Base-by-base conservation (phyloP, 2,888 invertebrate genomes). In the Acheta domesticus region DNA sequence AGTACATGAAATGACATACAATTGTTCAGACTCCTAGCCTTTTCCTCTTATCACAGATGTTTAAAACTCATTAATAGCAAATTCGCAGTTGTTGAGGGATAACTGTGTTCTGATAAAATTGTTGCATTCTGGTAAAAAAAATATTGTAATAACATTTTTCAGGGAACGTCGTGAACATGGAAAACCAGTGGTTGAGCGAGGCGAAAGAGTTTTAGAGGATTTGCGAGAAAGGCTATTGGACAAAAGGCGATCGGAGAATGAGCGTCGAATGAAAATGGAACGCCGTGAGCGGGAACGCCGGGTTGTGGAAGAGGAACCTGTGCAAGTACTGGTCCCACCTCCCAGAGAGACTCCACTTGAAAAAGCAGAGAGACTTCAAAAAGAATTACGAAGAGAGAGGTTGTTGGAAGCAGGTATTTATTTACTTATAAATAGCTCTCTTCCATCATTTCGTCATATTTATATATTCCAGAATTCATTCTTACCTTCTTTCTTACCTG, bases 201-300 rank as follows among this genome's bases (percentile, higher is more conserved):
- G 80, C 0, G 82, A 82, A 5, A 79, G 80, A 19, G 78, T 81
- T 74, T 50, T 82, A 49, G 93, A 94, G 85, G 94, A 95, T 87
- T 88, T 95, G 84, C 89, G 94, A 83, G 93, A 92, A 83, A 90
- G 94, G 84, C 87, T 93, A 82, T 85, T 93, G 36, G 93, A 91
- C 85, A 93, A 93, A 86, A 88, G 91, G 83, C 92, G 90, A 86
- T 91, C 73, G 89, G 84, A 93, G 92, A 79, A 87, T 87, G 84
- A 80, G 20, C 50, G 74, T 2, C 77, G 81, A 36, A n/a, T 73
- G 14, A 74, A 76, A 75, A 23, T 78, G 16, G 81, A 80, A 20
- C 78, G 79, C 12, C 73, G 79, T 20, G 75, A 76, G 3, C 79
- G 78, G 11, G 77, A 79, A 20, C 75, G 81, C 19, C 76, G 76